These are phyloP conservation scores for Sceloporus undulatus DNA, from an alignment of 2,113 vertebrate species.

Conservation along the genomic window DNA sequence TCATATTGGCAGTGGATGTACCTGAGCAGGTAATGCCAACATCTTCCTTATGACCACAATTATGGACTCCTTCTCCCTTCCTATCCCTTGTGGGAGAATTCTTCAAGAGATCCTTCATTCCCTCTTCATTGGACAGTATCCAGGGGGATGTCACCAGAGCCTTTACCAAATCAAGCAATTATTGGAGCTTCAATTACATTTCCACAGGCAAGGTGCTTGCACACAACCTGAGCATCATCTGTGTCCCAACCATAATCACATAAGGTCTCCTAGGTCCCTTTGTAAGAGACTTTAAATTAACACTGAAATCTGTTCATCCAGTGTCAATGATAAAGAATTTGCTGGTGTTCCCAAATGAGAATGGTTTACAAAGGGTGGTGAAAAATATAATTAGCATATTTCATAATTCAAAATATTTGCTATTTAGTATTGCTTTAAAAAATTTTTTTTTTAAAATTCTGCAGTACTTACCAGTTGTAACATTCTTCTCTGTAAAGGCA, in stretches of 20 bases:
- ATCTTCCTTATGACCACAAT: slow-evolving; percentile 11
- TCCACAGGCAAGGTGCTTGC: slow-evolving; percentile 32
- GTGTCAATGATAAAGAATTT: too few species aligned
- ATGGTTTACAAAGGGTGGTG: too few species aligned
- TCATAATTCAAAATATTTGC: too few species aligned
- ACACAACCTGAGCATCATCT: slow-evolving; percentile 26
- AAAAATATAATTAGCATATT: too few species aligned
- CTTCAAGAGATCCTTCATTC: slow-evolving; percentile 13
- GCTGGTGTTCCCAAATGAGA: too few species aligned
- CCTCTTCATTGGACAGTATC: slow-evolving; percentile 4
- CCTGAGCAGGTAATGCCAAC: slow-evolving; percentile 33
- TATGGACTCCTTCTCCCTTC: background rate
- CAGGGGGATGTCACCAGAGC: background rate
- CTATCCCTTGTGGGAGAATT: slow-evolving; percentile 7
- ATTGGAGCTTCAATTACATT: background rate
- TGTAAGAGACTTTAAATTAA: too few species aligned
- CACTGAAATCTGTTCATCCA: too few species aligned
- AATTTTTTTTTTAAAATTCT: too few species aligned
- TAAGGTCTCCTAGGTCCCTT: too few species aligned
- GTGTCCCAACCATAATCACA: background rate
- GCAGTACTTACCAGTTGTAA: too few species aligned
- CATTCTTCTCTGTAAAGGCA: too few species aligned
- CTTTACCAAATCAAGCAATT: slow-evolving; percentile 8
- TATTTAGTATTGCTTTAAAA: too few species aligned
- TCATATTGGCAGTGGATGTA: background rate